A percentile compares a stretch with the other conserved stretches of the same genome.
Evolutionary conservation across 2,888 invertebrate species (phyloP).

Genomic region (Drosophila anomalipes): DNA sequence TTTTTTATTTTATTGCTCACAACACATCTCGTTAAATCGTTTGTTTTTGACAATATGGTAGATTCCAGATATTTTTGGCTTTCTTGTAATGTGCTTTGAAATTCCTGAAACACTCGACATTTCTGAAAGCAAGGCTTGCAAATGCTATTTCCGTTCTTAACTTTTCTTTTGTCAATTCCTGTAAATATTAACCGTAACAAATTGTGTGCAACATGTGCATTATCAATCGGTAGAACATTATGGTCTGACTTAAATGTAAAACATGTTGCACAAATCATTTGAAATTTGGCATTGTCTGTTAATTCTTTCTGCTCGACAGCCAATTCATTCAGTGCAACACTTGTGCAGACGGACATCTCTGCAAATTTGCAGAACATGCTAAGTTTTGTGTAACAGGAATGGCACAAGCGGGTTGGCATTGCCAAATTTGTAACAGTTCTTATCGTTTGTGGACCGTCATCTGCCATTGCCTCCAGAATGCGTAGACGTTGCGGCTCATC

Average conservation of each 20-base stretch:
- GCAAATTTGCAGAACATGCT: conserved; percentile 44
- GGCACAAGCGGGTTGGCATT: conserved; percentile 34
- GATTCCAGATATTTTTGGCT: conserved; percentile 36
- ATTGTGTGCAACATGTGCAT: conserved; percentile 5
- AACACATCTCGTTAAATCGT: neutral
- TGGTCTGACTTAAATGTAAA: conserved; percentile 21
- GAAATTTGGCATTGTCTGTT: conserved; percentile 4
- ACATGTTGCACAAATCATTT: conserved; percentile 40
- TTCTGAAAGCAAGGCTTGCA: conserved; percentile 44
- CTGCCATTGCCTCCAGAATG: conserved; percentile 24
- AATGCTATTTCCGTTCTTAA: neutral
- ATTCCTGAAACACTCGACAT: conserved; percentile 34
- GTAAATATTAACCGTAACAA: conserved; percentile 30
- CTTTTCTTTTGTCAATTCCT: conserved; percentile 1
- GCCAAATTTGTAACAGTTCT: neutral
- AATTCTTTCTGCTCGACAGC: neutral
- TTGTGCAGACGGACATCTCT: conserved; percentile 37
- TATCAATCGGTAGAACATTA: neutral
- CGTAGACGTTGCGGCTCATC: conserved; percentile 18
- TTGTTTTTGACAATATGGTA: conserved; percentile 16
- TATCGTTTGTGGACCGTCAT: neutral
- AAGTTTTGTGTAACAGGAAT: conserved; percentile 34
- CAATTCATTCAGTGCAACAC: conserved; percentile 34
- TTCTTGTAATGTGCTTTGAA: conserved; percentile 24
- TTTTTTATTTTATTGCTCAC: too few relatives aligned